Percentiles rank a stretch among this genome's conserved stretches.
Conservation (phyloP, 2,113 vertebrate genomes). For the Sakesphorus luctuosus region DNA sequence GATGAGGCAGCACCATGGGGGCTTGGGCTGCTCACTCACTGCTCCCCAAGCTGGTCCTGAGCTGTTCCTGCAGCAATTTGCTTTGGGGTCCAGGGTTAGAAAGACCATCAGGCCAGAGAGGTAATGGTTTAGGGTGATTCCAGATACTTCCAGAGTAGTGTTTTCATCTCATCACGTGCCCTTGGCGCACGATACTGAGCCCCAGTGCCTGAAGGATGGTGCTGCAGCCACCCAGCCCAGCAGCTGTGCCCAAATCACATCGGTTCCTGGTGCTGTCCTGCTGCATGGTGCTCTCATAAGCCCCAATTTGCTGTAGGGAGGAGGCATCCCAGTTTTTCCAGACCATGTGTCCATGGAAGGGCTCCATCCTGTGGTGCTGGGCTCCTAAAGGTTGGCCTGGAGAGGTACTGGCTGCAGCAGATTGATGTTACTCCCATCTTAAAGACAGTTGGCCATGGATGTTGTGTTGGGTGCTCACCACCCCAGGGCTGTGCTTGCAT, state of each 20-base stretch:
- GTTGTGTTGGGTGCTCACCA: neutral
- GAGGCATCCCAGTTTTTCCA: neutral
- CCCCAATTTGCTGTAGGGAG: accelerated
- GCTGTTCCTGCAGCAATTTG: neutral
- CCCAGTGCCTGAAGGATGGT: neutral
- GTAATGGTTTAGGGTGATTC: neutral
- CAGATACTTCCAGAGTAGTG: neutral
- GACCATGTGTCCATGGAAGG: neutral
- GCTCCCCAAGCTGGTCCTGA: neutral
- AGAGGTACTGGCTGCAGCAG: neutral
- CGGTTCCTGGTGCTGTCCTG: neutral
- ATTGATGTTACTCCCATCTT: neutral
- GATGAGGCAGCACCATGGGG: neutral
- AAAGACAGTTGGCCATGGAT: neutral
- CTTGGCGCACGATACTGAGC: accelerated
- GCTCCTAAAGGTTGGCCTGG: neutral
- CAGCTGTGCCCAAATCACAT: neutral
- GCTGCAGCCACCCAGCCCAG: neutral
- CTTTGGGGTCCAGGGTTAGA: neutral
- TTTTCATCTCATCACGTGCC: neutral
- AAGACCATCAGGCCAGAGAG: neutral
- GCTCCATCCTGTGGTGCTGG: neutral
- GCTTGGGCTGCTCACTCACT: neutral
- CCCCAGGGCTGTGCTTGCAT: accelerated
- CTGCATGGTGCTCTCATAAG: neutral